phyloP scores from a whole-genome alignment of 2,888 invertebrate species.

The Euzophera pinguis region DNA sequence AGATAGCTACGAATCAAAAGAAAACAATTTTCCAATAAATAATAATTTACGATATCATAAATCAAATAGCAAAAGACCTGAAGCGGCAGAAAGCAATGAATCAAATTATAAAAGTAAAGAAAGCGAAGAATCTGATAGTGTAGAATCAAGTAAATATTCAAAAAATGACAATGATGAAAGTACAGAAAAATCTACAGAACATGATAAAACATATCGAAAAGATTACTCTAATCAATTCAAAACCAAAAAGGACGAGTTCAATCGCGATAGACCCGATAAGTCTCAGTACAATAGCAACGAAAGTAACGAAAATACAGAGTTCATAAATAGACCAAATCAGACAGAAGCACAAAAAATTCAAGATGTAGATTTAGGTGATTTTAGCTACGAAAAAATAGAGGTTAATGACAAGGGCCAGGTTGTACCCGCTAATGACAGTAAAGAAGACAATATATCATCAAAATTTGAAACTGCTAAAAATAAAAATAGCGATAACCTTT shows the following conservation, averaged over 20 bases:
- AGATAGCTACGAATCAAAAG: constrained; percentile 9
- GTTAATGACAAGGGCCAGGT: constrained; percentile 43
- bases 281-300: constrained; percentile 22
- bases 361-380: constrained; percentile 49
- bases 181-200: constrained; percentile 6
- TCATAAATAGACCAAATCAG: constrained; percentile 14
- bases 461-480: constrained; percentile 21
- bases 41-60: not conserved
- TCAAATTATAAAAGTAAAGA: constrained; percentile 11
- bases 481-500: constrained; percentile 21
- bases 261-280: not conserved
- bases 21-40: not conserved
- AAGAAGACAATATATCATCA: constrained; percentile 28
- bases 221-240: constrained; percentile 4
- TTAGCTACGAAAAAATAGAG: constrained; percentile 49
- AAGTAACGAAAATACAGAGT: constrained; percentile 20
- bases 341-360: constrained; percentile 29
- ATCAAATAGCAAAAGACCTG: constrained; percentile 2
- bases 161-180: constrained; percentile 7
- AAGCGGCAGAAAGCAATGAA: constrained; percentile 12
- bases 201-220: constrained; percentile 4
- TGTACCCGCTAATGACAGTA: constrained; percentile 33
- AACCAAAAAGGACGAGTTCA: not conserved
- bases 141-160: not conserved
- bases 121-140: constrained; percentile 6